Percentiles rank a stretch among this genome's conserved stretches.
Conservation (phyloP, 2,113 vertebrate genomes). For the Carassius carassius region DNA sequence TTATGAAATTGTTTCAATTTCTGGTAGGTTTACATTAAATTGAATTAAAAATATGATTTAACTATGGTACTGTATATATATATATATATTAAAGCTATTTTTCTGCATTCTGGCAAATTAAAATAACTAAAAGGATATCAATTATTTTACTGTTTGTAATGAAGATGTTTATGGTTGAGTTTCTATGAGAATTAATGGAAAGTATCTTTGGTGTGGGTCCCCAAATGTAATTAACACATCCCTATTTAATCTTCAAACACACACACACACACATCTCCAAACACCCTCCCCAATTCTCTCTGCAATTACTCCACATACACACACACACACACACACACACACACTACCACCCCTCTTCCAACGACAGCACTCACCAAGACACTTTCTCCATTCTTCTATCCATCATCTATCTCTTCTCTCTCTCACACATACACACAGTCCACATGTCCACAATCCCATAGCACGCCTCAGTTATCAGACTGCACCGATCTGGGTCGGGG, state of each 20-base stretch:
- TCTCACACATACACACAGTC: not conserved
- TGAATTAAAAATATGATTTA: too few relatives aligned
- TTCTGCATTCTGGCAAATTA: too few relatives aligned
- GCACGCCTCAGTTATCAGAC: conserved; percentile 46
- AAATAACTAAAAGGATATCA: not conserved
- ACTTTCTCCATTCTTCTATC: conserved; percentile 62
- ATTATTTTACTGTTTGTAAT: conserved; percentile 3
- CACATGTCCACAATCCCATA: too few relatives aligned
- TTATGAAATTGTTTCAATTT: not conserved
- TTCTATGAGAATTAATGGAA: conserved; percentile 13
- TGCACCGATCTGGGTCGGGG: conserved; percentile 44
- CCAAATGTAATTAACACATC: conserved; percentile 35
- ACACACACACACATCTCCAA: conserved; percentile 35
- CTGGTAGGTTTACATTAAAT: too few relatives aligned
- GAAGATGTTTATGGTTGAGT: not conserved
- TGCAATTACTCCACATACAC: not conserved
- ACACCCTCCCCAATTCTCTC: conserved; percentile 14
- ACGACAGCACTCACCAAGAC: conserved; percentile 36
- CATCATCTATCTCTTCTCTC: conserved; percentile 50
- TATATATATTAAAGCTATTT: too few relatives aligned
- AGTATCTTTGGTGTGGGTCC: not conserved
- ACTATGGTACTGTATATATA: too few relatives aligned
- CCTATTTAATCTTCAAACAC: conserved; percentile 25
- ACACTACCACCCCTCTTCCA: conserved; percentile 29
- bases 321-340: conserved; percentile 10